Evolutionary conservation across 2,797 vertebrate genomes (phyloP).

Genomic region (Eupleurogrammus muticus): DNA sequence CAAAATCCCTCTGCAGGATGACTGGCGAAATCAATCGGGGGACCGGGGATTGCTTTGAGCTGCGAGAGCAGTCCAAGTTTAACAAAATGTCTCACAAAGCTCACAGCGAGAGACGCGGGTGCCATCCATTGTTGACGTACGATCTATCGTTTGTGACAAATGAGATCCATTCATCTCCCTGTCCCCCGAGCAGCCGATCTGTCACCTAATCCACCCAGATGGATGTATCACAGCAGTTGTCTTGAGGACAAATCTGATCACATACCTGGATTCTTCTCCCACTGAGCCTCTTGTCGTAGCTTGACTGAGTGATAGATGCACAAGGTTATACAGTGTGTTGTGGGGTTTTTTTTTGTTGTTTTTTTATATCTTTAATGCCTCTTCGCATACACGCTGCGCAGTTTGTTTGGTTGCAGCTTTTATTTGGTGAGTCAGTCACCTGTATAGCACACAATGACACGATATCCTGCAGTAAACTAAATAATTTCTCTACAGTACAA

Average conservation of each 20-base stretch:
- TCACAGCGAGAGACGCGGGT: conserved; percentile 63
- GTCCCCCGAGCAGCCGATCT: conserved; percentile 71
- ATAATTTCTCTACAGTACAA: conserved; percentile 22
- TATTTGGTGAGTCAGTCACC: conserved; percentile 24
- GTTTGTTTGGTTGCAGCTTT: conserved; percentile 38
- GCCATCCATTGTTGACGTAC: conserved; percentile 67
- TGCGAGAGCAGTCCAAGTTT: conserved; percentile 62
- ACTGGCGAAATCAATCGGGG: conserved; percentile 51
- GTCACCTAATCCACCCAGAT: conserved; percentile 78
- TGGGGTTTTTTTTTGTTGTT: conserved; percentile 36
- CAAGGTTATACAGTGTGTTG: conserved; percentile 52
- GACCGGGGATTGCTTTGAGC: conserved; percentile 49
- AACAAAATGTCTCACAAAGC: conserved; percentile 72
- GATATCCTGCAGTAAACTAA: conserved; percentile 42
- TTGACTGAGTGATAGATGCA: conserved; percentile 70
- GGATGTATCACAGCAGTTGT: conserved; percentile 76
- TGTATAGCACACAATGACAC: conserved; percentile 14
- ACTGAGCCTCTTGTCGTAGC: conserved; percentile 61
- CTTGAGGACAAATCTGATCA: conserved; percentile 80
- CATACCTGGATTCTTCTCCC: conserved; percentile 72
- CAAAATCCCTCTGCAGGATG: conserved; percentile 38
- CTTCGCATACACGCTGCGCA: conserved; percentile 9
- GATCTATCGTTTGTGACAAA: conserved; percentile 77
- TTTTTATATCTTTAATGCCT: conserved; percentile 35
- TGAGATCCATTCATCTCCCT: conserved; percentile 76